phyloP scores from a whole-genome alignment of 2,797 vertebrate genomes.

The Acipenser transmontanus region DNA sequence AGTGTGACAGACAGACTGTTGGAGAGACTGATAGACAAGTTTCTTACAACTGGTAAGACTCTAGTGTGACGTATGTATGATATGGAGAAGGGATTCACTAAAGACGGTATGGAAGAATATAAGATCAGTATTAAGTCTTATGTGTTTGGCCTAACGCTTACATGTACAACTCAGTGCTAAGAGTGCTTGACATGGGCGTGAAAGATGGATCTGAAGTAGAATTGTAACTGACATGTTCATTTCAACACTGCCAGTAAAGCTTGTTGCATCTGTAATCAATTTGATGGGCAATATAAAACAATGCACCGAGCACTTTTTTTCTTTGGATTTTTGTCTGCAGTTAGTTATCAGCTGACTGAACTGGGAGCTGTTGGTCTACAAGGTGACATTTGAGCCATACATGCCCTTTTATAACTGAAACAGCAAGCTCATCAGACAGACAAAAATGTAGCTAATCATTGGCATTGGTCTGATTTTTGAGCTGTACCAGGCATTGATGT shows the following conservation, averaged over 20 bases:
- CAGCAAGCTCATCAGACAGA: too few relatives aligned
- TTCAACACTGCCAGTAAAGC: constrained; percentile 68
- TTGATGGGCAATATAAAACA: constrained; percentile 42
- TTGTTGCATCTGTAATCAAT: constrained; percentile 52
- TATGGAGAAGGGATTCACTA: constrained; percentile 21
- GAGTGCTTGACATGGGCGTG: constrained; percentile 29
- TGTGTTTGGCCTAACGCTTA: constrained; percentile 42
- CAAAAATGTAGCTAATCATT: too few relatives aligned
- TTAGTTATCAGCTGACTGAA: too few relatives aligned
- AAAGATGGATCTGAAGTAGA: constrained; percentile 67
- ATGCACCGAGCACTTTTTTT: constrained; percentile 30
- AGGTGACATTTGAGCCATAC: too few relatives aligned
- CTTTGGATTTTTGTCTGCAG: not conserved
- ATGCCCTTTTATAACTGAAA: too few relatives aligned
- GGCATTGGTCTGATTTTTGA: too few relatives aligned
- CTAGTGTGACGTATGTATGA: too few relatives aligned
- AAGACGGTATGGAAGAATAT: constrained; percentile 39
- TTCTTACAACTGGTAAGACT: not conserved
- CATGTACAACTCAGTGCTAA: constrained; percentile 53
- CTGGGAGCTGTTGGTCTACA: too few relatives aligned
- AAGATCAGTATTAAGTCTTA: constrained; percentile 20
- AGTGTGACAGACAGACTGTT: constrained; percentile 18
- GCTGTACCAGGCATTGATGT: too few relatives aligned
- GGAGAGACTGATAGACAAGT: constrained; percentile 10
- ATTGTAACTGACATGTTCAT: constrained; percentile 76